Evolutionary conservation across 37 sponge, comb jelly and placozoan species (phyloP).

Genomic region (Petrosia ficiformis): DNA sequence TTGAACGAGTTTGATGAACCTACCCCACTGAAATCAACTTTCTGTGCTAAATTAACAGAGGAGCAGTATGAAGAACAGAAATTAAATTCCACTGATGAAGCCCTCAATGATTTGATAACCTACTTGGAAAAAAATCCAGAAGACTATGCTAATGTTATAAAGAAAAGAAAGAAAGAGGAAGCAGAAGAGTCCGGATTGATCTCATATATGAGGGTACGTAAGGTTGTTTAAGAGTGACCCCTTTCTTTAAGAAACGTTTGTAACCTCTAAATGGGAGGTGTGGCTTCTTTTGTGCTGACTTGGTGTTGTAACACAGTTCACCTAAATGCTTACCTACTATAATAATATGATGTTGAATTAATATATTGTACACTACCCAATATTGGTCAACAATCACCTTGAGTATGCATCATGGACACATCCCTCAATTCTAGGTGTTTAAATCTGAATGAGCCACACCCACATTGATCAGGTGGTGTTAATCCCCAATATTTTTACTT

Average conservation of each 20-base stretch:
- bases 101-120: slow-evolving; percentile 38
- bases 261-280: not conserved
- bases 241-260: not conserved
- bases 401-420: too few species aligned
- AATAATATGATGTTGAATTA: too few species aligned
- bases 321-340: too few species aligned
- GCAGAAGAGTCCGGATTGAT: slow-evolving; percentile 42
- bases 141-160: slow-evolving; percentile 23
- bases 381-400: too few species aligned
- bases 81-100: slow-evolving; percentile 41
- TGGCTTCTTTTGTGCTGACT: not conserved
- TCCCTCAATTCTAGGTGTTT: too few species aligned
- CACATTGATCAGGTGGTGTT: too few species aligned
- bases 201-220: slow-evolving; percentile 47
- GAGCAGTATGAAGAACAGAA: slow-evolving; percentile 55
- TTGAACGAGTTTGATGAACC: slow-evolving; percentile 82
- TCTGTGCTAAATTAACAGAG: slow-evolving; percentile 37
- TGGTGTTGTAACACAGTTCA: too few species aligned
- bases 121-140: slow-evolving; percentile 68
- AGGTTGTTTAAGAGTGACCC: not conserved
- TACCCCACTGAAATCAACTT: slow-evolving; percentile 50
- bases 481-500: too few species aligned
- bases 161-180: slow-evolving; percentile 39
- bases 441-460: too few species aligned
- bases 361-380: too few species aligned